Evolutionary conservation across 2,888 invertebrate species (phyloP).

Genomic region (Resseliella maxima): DNA sequence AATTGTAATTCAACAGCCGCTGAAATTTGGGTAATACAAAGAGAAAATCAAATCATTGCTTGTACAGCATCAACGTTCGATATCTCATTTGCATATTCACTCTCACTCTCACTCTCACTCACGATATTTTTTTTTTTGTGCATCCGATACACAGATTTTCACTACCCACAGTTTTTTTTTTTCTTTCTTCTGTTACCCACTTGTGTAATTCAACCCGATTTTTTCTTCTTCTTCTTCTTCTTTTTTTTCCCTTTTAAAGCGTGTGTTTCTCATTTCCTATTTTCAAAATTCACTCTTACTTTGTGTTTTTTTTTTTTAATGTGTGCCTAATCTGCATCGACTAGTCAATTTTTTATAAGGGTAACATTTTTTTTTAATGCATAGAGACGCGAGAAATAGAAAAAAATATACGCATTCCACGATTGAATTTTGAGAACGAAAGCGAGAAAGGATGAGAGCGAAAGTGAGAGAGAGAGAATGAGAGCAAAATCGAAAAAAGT

Average conservation of each 20-base stretch:
- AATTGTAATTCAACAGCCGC: neutral
- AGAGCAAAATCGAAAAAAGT: too few species aligned
- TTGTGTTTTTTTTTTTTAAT: neutral
- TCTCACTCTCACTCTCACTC: too few species aligned
- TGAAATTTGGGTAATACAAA: neutral
- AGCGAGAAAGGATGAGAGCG: neutral
- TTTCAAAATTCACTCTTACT: constrained; percentile 7
- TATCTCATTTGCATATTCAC: constrained; percentile 37
- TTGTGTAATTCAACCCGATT: constrained; percentile 51
- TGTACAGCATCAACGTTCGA: neutral
- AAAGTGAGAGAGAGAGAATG: neutral
- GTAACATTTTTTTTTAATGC: constrained; percentile 42
- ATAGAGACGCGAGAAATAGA: neutral
- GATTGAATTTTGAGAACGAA: neutral
- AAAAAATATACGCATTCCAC: neutral
- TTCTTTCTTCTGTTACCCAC: neutral
- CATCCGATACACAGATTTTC: constrained; percentile 23
- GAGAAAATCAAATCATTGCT: neutral
- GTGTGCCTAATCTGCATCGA: constrained; percentile 51
- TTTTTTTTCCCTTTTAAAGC: neutral
- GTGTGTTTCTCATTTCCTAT: constrained; percentile 35
- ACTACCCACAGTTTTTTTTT: constrained; percentile 47
- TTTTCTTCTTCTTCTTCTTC: neutral
- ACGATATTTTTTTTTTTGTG: constrained; percentile 22
- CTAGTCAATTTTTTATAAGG: constrained; percentile 47